Conservation (phyloP, 92 coral and sea anemone species). For the Porites evermanni region DNA sequence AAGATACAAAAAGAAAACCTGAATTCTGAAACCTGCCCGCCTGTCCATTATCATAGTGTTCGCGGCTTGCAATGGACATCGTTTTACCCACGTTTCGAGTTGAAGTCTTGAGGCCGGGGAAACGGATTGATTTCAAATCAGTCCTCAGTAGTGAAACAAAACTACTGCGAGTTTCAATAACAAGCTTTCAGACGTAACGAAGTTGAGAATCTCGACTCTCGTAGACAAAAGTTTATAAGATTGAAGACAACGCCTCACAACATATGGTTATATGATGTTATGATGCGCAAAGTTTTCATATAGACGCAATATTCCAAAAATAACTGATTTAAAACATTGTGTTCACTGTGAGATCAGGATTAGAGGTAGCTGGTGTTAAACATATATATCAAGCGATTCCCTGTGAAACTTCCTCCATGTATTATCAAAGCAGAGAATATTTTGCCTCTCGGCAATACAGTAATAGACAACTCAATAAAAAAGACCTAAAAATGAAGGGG, state of each 20-base stretch:
- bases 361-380: neutral
- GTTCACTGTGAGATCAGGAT: neutral
- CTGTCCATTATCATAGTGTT: no score
- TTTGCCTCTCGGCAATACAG: neutral
- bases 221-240: neutral
- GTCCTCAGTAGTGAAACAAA: no score
- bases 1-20: no score
- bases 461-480: neutral
- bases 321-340: neutral
- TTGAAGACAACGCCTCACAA: neutral
- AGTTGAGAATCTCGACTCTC: neutral
- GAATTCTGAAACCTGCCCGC: no score
- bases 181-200: neutral
- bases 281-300: no score
- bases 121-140: no score
- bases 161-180: neutral
- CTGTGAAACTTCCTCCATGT: neutral
- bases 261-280: neutral
- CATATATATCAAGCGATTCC: neutral
- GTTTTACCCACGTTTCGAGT: no score
- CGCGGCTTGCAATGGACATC: no score
- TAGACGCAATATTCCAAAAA: neutral
- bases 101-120: no score
- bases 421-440: neutral
- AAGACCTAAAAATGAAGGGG: neutral